These are phyloP conservation scores for Phymatocera aterrima DNA, from an alignment of 2,888 invertebrate genomes.

Conservation along the genomic window DNA sequence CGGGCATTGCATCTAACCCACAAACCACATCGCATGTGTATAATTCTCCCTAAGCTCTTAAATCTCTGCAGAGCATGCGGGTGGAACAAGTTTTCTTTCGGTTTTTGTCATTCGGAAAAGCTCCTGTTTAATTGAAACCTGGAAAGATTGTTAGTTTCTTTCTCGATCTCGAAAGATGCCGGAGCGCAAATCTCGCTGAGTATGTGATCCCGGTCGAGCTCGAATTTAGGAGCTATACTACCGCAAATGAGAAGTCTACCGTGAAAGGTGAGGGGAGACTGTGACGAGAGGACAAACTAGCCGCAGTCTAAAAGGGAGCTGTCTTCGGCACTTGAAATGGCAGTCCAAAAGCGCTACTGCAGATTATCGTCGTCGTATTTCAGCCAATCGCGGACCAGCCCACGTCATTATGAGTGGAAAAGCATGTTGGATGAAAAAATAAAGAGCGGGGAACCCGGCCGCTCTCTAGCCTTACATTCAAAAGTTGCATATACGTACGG, in stretches of 20 bases:
- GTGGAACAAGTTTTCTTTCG: background rate
- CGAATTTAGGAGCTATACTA: conserved; percentile 2
- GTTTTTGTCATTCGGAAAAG: background rate
- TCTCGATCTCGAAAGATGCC: background rate
- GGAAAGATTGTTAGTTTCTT: background rate
- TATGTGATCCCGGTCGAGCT: background rate
- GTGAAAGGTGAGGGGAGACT: conserved; percentile 26
- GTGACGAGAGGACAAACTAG: conserved; percentile 27
- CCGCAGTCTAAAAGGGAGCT: conserved; percentile 32
- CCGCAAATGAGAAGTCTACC: conserved; percentile 16
- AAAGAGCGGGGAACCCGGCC: background rate
- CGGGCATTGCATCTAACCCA: background rate
- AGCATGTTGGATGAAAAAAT: background rate
- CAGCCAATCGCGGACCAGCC: background rate
- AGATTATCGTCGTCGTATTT: conserved; percentile 9
- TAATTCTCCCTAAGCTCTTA: background rate
- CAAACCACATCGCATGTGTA: background rate
- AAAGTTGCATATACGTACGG: background rate
- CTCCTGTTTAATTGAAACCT: background rate
- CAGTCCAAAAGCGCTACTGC: conserved; percentile 5
- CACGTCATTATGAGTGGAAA: background rate
- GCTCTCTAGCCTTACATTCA: too few species aligned
- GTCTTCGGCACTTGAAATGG: conserved; percentile 17
- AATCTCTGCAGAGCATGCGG: background rate
- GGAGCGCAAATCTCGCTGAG: background rate